Percentiles rank a stretch among this genome's conserved stretches.
These are phyloP conservation scores for Terrapene triunguis DNA, from an alignment of 2,113 vertebrate genomes.

Conservation along the genomic window DNA sequence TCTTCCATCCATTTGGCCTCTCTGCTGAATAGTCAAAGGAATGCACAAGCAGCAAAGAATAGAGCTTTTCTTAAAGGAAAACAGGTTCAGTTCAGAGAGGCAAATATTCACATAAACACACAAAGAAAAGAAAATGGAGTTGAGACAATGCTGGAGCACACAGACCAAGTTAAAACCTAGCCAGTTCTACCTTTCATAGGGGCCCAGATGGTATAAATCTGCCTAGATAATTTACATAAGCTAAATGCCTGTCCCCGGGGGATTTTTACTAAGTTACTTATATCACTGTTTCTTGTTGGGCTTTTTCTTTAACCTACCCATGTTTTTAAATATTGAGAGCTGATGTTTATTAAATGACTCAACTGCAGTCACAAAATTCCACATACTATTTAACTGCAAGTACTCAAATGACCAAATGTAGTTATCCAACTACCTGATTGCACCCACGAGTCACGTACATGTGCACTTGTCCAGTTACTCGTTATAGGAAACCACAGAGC, in stretches of 20 bases:
- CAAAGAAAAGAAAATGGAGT: background rate
- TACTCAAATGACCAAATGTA: background rate
- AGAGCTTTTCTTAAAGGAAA: background rate
- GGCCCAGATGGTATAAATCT: background rate
- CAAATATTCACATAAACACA: fast-evolving
- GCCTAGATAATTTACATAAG: fast-evolving
- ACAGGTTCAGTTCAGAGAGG: background rate
- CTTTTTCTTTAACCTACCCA: background rate
- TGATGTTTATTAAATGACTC: background rate
- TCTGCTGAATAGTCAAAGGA: background rate
- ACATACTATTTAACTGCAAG: background rate
- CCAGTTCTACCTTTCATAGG: fast-evolving
- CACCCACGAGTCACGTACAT: background rate
- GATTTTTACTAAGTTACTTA: background rate
- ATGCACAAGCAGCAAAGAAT: background rate
- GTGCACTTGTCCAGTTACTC: background rate
- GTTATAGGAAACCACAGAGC: background rate
- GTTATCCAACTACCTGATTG: background rate
- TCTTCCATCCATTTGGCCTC: background rate
- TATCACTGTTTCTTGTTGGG: background rate
- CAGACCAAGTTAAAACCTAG: background rate
- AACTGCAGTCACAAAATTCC: background rate
- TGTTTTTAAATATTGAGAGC: background rate
- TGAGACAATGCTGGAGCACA: background rate
- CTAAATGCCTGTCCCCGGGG: background rate